Percentiles rank a stretch among this genome's conserved stretches.
These are phyloP conservation scores for Chromoteleia sp. DNA, from an alignment of 2,888 invertebrate species.

Conservation along the genomic window DNA sequence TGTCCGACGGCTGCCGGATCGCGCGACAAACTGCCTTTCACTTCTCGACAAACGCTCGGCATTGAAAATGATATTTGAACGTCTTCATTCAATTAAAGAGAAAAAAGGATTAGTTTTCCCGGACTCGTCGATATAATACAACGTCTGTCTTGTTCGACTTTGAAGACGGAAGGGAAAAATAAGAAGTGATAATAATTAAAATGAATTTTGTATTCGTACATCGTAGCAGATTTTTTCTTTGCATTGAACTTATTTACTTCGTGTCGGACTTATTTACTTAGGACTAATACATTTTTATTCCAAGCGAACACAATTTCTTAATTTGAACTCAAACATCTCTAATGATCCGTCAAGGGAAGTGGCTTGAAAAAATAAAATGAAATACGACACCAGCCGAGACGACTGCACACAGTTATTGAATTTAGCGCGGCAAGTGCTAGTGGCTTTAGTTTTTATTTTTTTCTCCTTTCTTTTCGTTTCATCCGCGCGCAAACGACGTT, in stretches of 20 bases:
- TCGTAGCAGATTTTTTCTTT: too few relatives aligned
- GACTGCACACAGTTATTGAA: conserved; percentile 14
- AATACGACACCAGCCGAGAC: conserved; percentile 21
- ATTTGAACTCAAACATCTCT: conserved; percentile 21
- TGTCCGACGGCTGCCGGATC: conserved; percentile 32
- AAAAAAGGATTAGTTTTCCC: background rate
- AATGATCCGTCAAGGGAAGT: conserved; percentile 13
- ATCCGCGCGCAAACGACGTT: conserved; percentile 71
- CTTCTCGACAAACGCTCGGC: background rate
- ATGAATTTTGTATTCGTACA: background rate
- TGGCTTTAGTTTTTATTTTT: background rate
- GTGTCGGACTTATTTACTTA: background rate
- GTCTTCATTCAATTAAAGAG: too few relatives aligned
- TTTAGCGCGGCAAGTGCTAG: conserved; percentile 29
- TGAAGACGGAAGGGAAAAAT: background rate
- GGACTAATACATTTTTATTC: background rate
- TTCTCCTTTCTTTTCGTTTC: conserved; percentile 12
- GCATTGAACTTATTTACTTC: too few relatives aligned
- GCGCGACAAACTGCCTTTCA: conserved; percentile 38
- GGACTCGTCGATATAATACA: too few relatives aligned
- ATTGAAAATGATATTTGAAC: conserved; percentile 9
- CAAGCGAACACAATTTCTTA: conserved; percentile 17
- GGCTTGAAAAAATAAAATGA: conserved; percentile 20
- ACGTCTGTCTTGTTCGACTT: background rate
- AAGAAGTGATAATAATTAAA: too few relatives aligned